phyloP scores from a whole-genome alignment of 1,140 invertebrate species.

The Magallana ariakensis region DNA sequence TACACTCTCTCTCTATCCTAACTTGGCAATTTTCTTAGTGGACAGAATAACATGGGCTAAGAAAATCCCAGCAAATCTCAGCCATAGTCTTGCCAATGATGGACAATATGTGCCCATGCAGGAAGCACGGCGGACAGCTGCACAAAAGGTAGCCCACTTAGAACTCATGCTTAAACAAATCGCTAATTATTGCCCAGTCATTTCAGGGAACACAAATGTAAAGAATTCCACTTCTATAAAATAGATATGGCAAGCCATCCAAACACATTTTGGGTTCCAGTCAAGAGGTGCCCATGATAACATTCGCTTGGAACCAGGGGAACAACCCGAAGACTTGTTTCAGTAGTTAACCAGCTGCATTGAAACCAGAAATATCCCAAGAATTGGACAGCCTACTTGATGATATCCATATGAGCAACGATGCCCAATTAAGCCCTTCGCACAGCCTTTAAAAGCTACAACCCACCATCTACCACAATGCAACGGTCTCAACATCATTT shows the following conservation, averaged over 20 bases:
- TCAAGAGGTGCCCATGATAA: conserved; percentile 53
- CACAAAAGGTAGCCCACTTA: conserved; percentile 51
- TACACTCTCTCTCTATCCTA: conserved; percentile 44
- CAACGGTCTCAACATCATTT: not conserved
- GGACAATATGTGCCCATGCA: conserved; percentile 41
- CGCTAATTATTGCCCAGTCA: conserved; percentile 61
- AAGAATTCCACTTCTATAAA: conserved; percentile 62
- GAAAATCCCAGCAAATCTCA: conserved; percentile 35
- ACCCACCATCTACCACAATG: no score
- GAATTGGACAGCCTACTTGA: conserved; percentile 53
- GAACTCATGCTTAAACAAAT: conserved; percentile 61
- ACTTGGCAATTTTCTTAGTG: conserved; percentile 49
- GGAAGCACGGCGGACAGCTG: conserved; percentile 45
- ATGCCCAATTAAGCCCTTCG: conserved; percentile 48
- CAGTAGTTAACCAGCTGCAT: conserved; percentile 59
- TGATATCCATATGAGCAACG: conserved; percentile 47
- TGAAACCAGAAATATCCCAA: conserved; percentile 61
- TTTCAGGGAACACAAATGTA: conserved; percentile 45
- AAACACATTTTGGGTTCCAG: conserved; percentile 61
- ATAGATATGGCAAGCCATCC: conserved; percentile 59
- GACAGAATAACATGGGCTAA: conserved; percentile 48
- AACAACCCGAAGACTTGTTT: conserved; percentile 60
- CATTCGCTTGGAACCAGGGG: conserved; percentile 56
- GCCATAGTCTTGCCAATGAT: conserved; percentile 41
- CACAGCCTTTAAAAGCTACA: conserved; percentile 28